A percentile compares a stretch with the other conserved stretches of the same genome.
Conservation (phyloP, 2,888 invertebrate genomes). For the Clitarchus hookeri region DNA sequence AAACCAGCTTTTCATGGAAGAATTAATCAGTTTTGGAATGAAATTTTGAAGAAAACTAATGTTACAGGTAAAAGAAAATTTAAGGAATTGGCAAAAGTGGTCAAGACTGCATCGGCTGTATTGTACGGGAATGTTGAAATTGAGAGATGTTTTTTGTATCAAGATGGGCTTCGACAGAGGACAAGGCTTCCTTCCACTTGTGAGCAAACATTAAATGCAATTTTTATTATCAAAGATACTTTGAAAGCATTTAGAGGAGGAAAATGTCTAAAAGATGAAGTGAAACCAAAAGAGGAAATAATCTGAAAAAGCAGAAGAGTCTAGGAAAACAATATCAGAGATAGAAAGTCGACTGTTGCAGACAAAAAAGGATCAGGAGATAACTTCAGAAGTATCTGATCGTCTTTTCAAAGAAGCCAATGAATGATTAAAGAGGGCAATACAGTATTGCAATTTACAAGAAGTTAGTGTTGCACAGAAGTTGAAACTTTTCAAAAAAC, state of each 20-base stretch:
- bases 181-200: background rate
- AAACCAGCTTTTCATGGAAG: background rate
- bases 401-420: slow-evolving; percentile 10
- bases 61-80: background rate
- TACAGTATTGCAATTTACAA: background rate
- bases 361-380: no score
- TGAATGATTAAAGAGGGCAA: slow-evolving; percentile 10
- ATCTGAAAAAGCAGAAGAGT: no score
- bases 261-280: no score
- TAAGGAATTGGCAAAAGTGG: background rate
- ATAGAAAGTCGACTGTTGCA: no score
- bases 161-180: background rate
- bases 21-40: background rate
- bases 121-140: background rate
- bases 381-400: background rate
- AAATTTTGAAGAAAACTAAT: background rate
- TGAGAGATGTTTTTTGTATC: background rate
- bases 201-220: slow-evolving; percentile 4
- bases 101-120: background rate
- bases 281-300: no score
- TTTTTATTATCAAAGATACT: slow-evolving; percentile 2
- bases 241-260: background rate
- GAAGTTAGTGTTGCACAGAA: slow-evolving; percentile 6
- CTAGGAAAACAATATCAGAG: no score
- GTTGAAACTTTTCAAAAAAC: background rate